Percentiles rank a stretch among this genome's conserved stretches.
phyloP scores from a whole-genome alignment of 2,113 vertebrate genomes.

The Macrotis lagotis region DNA sequence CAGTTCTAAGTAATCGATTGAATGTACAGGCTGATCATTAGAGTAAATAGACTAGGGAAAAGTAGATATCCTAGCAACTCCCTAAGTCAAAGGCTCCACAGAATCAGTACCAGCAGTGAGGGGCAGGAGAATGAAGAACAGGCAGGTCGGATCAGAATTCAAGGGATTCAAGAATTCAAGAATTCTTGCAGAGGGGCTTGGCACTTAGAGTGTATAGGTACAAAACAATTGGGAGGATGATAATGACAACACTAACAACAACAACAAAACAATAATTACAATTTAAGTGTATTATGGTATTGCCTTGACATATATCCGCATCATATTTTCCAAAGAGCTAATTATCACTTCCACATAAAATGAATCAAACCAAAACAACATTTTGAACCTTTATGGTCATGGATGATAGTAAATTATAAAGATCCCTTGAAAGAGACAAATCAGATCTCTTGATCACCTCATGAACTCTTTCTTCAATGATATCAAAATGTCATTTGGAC shows the following conservation, averaged over 20 bases:
- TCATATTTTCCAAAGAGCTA: not conserved
- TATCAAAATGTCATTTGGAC: not conserved
- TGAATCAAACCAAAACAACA: not conserved
- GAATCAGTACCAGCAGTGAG: not conserved
- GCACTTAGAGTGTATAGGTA: not conserved
- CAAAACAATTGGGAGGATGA: not conserved
- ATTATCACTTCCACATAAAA: not conserved
- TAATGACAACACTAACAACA: not conserved
- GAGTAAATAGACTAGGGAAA: not conserved
- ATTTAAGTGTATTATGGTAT: not conserved
- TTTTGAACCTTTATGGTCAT: not conserved
- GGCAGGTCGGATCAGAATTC: not conserved
- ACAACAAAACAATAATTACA: not conserved
- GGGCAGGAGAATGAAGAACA: not conserved
- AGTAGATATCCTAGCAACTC: not conserved
- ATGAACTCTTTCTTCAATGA: not conserved
- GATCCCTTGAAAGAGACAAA: not conserved
- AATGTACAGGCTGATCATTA: not conserved
- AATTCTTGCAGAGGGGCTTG: not conserved
- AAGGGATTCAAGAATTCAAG: not conserved
- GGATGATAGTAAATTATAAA: not conserved
- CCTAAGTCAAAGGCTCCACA: not conserved
- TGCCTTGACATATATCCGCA: not conserved
- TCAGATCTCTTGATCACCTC: not conserved
- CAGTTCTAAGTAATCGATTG: not conserved